Evolutionary conservation across 2,888 invertebrate genomes (phyloP).

Genomic region (Ectemnius cavifrons): DNA sequence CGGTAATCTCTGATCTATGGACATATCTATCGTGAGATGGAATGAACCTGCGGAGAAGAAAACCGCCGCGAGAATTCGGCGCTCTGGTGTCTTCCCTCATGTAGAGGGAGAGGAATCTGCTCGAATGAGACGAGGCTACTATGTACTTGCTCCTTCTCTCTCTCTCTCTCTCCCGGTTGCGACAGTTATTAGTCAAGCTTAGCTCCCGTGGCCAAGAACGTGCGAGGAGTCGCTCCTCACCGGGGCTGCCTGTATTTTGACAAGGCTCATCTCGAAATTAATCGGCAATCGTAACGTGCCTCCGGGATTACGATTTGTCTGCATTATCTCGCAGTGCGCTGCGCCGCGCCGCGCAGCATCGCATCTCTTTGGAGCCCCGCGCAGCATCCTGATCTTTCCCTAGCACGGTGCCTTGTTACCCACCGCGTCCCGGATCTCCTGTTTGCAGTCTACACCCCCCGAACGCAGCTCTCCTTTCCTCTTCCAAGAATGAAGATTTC

Average conservation of each 20-base stretch:
- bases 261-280: conserved; percentile 75
- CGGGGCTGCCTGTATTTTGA: conserved; percentile 68
- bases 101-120: conserved; percentile 25
- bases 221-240: conserved; percentile 52
- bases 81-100: conserved; percentile 28
- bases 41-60: conserved; percentile 14
- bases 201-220: conserved; percentile 55
- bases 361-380: too few species aligned
- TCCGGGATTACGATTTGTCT: conserved; percentile 75
- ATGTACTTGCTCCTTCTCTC: conserved; percentile 37
- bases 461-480: conserved; percentile 15
- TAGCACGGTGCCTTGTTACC: not conserved
- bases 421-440: not conserved
- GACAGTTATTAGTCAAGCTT: conserved; percentile 76
- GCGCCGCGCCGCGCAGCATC: too few species aligned
- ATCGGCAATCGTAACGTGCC: conserved; percentile 71
- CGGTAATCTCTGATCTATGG: conserved; percentile 56
- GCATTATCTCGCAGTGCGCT: conserved; percentile 63
- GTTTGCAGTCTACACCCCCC: not conserved
- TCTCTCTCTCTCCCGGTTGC: conserved; percentile 49
- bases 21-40: conserved; percentile 51
- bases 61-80: conserved; percentile 17
- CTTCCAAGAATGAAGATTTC: conserved; percentile 65
- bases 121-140: not conserved
- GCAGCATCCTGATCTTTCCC: not conserved